phyloP scores from a whole-genome alignment of 2,113 vertebrate species.

The Mesocricetus auratus region DNA sequence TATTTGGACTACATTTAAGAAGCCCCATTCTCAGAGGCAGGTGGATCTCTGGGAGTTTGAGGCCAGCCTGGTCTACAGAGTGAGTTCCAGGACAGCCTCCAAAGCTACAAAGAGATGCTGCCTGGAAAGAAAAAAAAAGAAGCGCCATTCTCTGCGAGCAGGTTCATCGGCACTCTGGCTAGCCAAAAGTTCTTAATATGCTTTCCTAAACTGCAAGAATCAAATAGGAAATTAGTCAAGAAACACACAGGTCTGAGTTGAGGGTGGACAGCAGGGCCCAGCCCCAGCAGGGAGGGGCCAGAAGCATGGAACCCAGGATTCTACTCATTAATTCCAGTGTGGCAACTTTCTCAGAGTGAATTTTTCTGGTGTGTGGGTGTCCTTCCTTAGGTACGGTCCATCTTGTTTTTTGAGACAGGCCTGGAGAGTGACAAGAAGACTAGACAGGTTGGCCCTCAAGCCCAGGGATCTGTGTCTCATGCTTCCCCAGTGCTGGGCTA shows the following conservation, averaged over 20 bases:
- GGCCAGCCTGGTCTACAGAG: too few relatives aligned
- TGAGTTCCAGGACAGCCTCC: too few relatives aligned
- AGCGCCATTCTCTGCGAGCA: background rate
- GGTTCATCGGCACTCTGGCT: background rate
- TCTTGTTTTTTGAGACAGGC: background rate
- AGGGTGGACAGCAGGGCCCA: background rate
- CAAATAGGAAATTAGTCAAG: background rate
- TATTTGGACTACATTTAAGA: background rate
- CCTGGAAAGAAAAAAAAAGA: too few relatives aligned
- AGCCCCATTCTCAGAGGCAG: background rate
- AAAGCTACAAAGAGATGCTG: too few relatives aligned
- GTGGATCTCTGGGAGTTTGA: too few relatives aligned
- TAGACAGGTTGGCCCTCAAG: background rate
- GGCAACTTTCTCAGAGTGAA: background rate
- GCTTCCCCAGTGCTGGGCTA: background rate
- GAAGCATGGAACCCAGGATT: background rate
- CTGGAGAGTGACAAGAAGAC: background rate
- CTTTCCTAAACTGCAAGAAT: constrained; percentile 35
- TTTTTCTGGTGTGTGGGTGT: background rate
- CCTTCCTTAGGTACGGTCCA: background rate
- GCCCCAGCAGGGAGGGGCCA: background rate
- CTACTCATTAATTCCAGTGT: background rate
- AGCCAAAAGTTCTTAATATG: background rate
- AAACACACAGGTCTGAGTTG: background rate
- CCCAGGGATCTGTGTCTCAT: background rate